Evolutionary conservation across 1,140 invertebrate species (phyloP), one percentile per base, ranked within the genome.

Genomic region (Conus ventricosus): DNA sequence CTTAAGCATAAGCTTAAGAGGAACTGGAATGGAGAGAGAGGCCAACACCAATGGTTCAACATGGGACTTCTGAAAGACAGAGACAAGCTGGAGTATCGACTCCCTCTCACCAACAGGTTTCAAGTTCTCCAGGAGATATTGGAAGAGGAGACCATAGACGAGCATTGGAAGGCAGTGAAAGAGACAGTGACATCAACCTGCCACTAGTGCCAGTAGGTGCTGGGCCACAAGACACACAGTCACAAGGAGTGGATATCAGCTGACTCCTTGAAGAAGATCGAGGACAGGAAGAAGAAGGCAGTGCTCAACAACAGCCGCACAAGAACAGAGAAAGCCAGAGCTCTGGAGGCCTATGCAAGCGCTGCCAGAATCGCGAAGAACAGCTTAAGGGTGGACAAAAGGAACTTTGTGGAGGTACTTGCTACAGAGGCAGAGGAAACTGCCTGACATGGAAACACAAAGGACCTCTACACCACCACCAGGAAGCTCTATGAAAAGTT

Each of bases 191-290:
- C 75, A 78, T 20, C 75, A 78, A 78, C 75, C 11, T 78, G 75
- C 75, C 23, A 78, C 1, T 2, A 78, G 27, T 78, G 75, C 75
- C 23, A 78, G n/a, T 2, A 78, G 27, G 5, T 78, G 10, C 75
- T 78, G 75, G 75, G 75, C n/a, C 4, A n/a, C 4, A 78, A 78
- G 75, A 78, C 11, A 78, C 27, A 10, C 10, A 25, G n/a, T 23
- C 75, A 78, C 75, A 78, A 78, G 75, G 75, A n/a, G 75, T 78
- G 75, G 75, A 20, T 78, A 10, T 78, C 75, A 78, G 75, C 75
- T 11, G 75, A n/a, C 15, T 17, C 75, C n/a, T 39, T 15, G 75
- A 78, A 15, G 75, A 78, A 25, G 75, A 78, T 78, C 5, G 75
- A 78, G 1, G 75, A 78, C 23, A 78, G 75, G 75, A 39, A n/a